Base-by-base conservation (phyloP, 2,888 invertebrate genomes). In the Candidula unifasciata region DNA sequence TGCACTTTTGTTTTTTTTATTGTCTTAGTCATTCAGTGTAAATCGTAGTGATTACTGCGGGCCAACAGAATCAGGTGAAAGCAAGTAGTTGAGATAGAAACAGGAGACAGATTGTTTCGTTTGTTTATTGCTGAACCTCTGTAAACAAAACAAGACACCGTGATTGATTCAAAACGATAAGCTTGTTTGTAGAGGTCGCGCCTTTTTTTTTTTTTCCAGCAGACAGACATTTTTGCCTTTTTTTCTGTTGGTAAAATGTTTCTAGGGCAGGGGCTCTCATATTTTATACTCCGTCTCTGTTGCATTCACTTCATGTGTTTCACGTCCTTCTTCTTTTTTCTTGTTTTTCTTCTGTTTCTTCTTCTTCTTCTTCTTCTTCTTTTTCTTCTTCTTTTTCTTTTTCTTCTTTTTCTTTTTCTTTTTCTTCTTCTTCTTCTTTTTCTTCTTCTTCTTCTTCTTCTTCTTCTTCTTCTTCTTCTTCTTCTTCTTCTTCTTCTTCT, bases 1-100 rank as follows among this genome's bases (percentile, higher is more conserved):
- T 54, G 37, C 33, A 35, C 60, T 33, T 60, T 77, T 57, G 57
- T 77, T 77, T 60, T 60, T n/a, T 30, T 33, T 77, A 24, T 60
- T 77, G 16, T 60, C 24, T 60, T 57, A 35, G 60, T 52, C 27
- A 27, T 27, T 10, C 27, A 54, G 74, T 74, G n/a, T 74, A 1
- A n/a, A 52, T 74, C 52, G 27, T 27, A 18, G 18, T 30, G 24
- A 64, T n/a, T n/a, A 6, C 27, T n/a, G 18, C 64, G 6, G 64
- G 64, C n/a, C 27, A n/a, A 27, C n/a, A 64, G 64, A 27, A 27
- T 24, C n/a, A 27, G 64, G 64, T 24, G 64, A 27, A 64, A 27
- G 64, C 44, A 44, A 44, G 13, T 44, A 44, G 8, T 13, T 44
- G 44, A 13, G 44, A 44, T 44, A 13, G 44, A 44, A 44, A 44